A percentile compares a stretch with the other conserved stretches of the same genome.
Evolutionary conservation across 2,888 invertebrate species (phyloP).

Genomic region (Laspeyria flexula): DNA sequence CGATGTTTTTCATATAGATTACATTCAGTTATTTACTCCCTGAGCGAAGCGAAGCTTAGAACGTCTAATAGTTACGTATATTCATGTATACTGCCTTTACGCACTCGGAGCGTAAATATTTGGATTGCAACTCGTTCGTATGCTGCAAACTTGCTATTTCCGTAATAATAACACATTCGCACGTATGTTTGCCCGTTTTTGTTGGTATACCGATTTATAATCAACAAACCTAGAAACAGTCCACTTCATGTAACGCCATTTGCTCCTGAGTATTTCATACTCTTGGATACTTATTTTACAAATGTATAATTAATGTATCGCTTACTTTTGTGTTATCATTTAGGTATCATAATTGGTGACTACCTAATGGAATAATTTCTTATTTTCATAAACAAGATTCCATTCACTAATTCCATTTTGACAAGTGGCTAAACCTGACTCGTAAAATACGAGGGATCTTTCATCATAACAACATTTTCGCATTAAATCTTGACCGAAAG

Average conservation of each 20-base stretch:
- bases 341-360: not conserved
- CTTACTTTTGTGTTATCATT: not conserved
- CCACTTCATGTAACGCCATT: not conserved
- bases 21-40: slow-evolving; percentile 15
- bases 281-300: not conserved
- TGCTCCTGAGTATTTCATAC: not conserved
- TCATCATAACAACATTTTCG: slow-evolving; percentile 15
- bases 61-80: slow-evolving; percentile 17
- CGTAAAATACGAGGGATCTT: not conserved
- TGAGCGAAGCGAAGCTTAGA: no score
- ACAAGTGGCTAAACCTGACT: not conserved
- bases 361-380: not conserved
- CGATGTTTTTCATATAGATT: slow-evolving; percentile 6
- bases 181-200: slow-evolving; percentile 12
- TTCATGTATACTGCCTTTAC: slow-evolving; percentile 28
- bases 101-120: slow-evolving; percentile 41
- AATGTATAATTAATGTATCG: not conserved
- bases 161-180: slow-evolving; percentile 34
- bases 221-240: not conserved
- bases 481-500: slow-evolving; percentile 14
- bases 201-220: not conserved
- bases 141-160: slow-evolving; percentile 32
- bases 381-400: not conserved
- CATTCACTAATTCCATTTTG: not conserved
- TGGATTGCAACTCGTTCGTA: slow-evolving; percentile 29